Conservation (phyloP, 2,888 invertebrate species). For the Tinea pellionella region DNA sequence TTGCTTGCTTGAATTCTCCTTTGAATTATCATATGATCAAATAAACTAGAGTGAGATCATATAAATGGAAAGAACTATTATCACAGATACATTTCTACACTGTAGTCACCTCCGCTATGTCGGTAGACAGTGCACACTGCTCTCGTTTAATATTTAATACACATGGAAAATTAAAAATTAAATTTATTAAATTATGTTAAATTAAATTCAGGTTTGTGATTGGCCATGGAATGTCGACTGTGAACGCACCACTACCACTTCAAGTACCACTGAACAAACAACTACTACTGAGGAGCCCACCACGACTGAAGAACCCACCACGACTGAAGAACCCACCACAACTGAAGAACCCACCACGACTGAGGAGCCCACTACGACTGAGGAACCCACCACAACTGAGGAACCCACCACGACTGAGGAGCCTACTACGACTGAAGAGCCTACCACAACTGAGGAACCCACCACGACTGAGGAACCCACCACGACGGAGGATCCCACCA, state of each 20-base stretch:
- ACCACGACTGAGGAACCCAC: neutral
- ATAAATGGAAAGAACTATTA: no score
- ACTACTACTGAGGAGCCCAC: neutral
- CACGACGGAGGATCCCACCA: neutral
- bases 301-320: neutral
- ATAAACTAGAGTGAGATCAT: no score
- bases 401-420: conserved; percentile 10
- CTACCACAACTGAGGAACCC: neutral
- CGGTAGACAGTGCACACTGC: no score
- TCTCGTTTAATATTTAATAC: no score
- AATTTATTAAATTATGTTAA: no score
- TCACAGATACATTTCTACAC: no score
- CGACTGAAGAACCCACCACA: conserved; percentile 8
- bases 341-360: conserved; percentile 13
- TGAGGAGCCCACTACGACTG: conserved; percentile 1
- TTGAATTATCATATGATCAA: no score
- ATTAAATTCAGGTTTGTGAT: conserved; percentile 22
- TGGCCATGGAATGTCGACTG: conserved; percentile 23
- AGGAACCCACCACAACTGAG: neutral
- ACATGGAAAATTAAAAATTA: no score
- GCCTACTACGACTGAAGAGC: conserved; percentile 5
- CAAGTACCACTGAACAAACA: conserved; percentile 7
- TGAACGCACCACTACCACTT: neutral
- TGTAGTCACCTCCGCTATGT: no score
- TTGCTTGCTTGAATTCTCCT: no score